Evolutionary conservation across 2,113 vertebrate genomes (phyloP).

Genomic region (Oxyura jamaicensis): DNA sequence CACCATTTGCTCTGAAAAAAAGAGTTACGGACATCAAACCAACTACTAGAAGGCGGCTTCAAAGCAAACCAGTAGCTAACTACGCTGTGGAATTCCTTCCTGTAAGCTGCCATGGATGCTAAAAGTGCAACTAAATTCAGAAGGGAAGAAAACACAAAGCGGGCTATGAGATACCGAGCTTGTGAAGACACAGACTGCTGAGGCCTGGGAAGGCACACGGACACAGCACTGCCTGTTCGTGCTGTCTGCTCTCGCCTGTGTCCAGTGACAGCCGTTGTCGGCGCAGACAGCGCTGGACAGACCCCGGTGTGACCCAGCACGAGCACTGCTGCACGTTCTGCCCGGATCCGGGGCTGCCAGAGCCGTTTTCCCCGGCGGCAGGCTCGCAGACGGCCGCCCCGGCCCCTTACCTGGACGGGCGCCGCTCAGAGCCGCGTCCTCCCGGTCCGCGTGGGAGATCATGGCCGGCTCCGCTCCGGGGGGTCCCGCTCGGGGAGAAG

Average conservation of each 20-base stretch:
- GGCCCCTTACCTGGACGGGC: neutral
- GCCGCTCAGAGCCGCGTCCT: neutral
- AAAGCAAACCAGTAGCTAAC: neutral
- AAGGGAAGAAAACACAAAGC: neutral
- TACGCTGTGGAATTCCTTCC: neutral
- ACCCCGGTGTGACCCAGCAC: rapidly evolving
- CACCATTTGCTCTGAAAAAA: neutral
- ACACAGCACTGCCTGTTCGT: neutral
- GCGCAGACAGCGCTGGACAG: neutral
- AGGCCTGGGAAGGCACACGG: neutral
- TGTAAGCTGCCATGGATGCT: neutral
- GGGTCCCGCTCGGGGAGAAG: neutral
- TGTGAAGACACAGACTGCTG: neutral
- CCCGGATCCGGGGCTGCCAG: neutral
- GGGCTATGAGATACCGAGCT: rapidly evolving
- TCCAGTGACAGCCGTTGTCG: rapidly evolving
- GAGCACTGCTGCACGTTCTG: rapidly evolving
- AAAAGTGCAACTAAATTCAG: neutral
- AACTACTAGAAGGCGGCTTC: neutral
- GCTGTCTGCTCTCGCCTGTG: neutral
- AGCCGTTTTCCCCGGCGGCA: rapidly evolving
- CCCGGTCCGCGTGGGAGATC: neutral
- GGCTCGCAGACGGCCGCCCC: neutral
- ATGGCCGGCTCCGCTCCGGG: neutral
- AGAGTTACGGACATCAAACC: neutral